These are phyloP conservation scores for Amphipyra berbera DNA, from an alignment of 2,888 invertebrate genomes.

Conservation along the genomic window DNA sequence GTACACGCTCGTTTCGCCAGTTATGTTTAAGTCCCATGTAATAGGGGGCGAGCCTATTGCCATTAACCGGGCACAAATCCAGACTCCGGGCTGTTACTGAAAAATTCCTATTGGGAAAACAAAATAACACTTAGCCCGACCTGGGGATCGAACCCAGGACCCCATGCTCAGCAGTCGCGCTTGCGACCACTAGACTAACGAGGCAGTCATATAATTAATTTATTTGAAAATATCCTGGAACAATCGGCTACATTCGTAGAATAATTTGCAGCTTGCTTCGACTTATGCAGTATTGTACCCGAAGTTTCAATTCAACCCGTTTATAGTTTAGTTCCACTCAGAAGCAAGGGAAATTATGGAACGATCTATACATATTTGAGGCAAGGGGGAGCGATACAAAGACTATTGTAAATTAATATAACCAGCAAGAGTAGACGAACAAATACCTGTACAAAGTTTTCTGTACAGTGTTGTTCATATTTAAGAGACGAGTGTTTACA, in stretches of 20 bases:
- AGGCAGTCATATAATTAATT: conserved; percentile 3
- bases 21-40: too few species aligned
- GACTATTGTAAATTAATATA: conserved; percentile 7
- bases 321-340: conserved; percentile 8
- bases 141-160: too few species aligned
- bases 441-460: not conserved
- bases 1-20: too few species aligned
- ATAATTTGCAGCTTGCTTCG: not conserved
- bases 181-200: too few species aligned
- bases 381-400: not conserved
- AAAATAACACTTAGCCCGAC: too few species aligned
- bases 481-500: not conserved
- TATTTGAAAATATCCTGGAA: conserved; percentile 6
- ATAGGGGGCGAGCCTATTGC: too few species aligned
- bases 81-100: too few species aligned
- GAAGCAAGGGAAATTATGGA: conserved; percentile 5
- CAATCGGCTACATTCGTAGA: conserved; percentile 1
- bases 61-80: too few species aligned
- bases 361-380: conserved; percentile 9
- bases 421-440: not conserved
- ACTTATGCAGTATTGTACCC: conserved; percentile 8
- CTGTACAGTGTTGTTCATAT: too few species aligned
- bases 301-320: conserved; percentile 15
- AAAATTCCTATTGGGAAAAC: too few species aligned
- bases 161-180: too few species aligned